These are phyloP conservation scores for Endomychus coccineus DNA, from an alignment of 2,888 invertebrate genomes.

Conservation along the genomic window DNA sequence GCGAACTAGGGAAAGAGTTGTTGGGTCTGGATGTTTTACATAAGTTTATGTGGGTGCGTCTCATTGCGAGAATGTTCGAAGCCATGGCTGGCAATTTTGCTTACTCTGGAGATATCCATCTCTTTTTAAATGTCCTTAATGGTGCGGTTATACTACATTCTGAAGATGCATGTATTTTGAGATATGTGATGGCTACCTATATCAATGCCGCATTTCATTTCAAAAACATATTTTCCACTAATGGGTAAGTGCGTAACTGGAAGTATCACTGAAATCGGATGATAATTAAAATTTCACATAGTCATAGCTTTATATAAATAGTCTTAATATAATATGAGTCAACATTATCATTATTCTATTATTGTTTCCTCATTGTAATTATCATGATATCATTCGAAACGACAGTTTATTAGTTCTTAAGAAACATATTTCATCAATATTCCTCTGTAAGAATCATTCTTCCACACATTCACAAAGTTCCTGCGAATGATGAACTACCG, in stretches of 20 bases:
- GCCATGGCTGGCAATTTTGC: slow-evolving; percentile 98
- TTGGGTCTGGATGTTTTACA: slow-evolving; percentile 80
- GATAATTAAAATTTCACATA: slow-evolving; percentile 22
- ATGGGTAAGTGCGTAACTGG: slow-evolving; percentile 57
- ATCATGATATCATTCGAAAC: no score
- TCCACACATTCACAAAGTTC: no score
- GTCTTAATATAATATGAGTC: no score
- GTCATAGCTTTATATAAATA: no score
- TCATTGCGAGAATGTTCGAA: slow-evolving; percentile 94
- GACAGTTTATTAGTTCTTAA: no score
- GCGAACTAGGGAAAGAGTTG: slow-evolving; percentile 74
- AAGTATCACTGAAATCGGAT: slow-evolving; percentile 1
- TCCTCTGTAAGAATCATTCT: no score
- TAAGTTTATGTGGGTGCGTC: slow-evolving; percentile 97
- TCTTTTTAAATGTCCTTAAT: slow-evolving; percentile 95
- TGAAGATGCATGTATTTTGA: slow-evolving; percentile 90
- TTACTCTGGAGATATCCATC: slow-evolving; percentile 91
- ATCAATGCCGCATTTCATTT: slow-evolving; percentile 98
- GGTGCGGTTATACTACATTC: slow-evolving; percentile 95
- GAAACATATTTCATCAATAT: no score
- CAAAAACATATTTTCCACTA: slow-evolving; percentile 96
- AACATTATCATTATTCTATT: background rate
- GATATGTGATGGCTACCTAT: slow-evolving; percentile 94
- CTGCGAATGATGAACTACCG: no score
- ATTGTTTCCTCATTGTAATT: no score